Evolutionary conservation across 1,140 invertebrate genomes (phyloP).

Genomic region (Acromyrmex echinatior): DNA sequence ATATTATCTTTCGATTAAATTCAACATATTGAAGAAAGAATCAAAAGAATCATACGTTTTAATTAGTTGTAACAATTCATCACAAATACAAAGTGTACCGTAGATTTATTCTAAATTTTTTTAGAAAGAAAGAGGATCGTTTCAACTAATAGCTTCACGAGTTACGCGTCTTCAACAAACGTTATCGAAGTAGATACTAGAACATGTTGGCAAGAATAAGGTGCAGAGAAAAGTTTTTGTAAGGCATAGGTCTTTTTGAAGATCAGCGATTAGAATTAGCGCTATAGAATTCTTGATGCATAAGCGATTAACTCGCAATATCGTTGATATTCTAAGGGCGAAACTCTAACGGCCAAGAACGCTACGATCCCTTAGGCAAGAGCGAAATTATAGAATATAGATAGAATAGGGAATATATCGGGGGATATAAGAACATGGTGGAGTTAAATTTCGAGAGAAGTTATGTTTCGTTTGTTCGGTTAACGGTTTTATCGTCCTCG

Average conservation of each 20-base stretch:
- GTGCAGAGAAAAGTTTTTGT: slow-evolving; percentile 52
- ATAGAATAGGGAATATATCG: slow-evolving; percentile 46
- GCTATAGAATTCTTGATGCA: slow-evolving; percentile 35
- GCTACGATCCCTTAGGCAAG: slow-evolving; percentile 63
- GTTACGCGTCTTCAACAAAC: slow-evolving; percentile 51
- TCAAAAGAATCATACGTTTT: neutral
- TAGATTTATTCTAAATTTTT: neutral
- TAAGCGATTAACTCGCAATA: slow-evolving; percentile 56
- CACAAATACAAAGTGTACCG: neutral
- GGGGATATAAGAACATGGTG: slow-evolving; percentile 39
- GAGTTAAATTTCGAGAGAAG: slow-evolving; percentile 46
- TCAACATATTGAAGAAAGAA: neutral
- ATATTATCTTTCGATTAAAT: neutral
- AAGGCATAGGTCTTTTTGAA: slow-evolving; percentile 59
- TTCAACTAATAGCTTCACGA: slow-evolving; percentile 18
- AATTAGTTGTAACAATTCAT: slow-evolving; percentile 12
- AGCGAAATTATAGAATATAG: slow-evolving; percentile 56
- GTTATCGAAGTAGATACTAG: slow-evolving; percentile 43
- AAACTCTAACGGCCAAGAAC: slow-evolving; percentile 54
- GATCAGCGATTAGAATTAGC: slow-evolving; percentile 34
- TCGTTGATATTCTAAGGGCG: slow-evolving; percentile 39
- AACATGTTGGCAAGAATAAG: slow-evolving; percentile 56
- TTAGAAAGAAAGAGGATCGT: neutral
- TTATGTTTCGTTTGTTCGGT: slow-evolving; percentile 12
- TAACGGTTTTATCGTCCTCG: slow-evolving; percentile 24